Percentiles rank a stretch among this genome's conserved stretches.
These are phyloP conservation scores for Ahaetulla prasina DNA, from an alignment of 2,113 vertebrate genomes.

Conservation along the genomic window DNA sequence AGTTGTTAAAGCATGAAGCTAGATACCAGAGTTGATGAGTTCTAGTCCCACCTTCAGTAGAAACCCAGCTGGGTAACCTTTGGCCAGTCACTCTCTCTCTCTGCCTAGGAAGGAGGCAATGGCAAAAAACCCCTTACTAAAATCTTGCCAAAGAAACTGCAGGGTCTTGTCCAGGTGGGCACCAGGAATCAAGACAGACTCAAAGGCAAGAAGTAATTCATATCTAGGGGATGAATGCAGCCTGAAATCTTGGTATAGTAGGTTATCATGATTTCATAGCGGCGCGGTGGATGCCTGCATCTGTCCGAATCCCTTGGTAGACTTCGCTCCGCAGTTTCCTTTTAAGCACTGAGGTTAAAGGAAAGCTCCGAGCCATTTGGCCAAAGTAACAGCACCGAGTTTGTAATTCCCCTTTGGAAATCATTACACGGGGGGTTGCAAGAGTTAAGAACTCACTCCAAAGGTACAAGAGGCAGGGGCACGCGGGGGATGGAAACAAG, in stretches of 20 bases:
- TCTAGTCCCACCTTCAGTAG: not conserved
- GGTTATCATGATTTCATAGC: not conserved
- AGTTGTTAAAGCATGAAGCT: not conserved
- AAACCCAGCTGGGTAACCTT: not conserved
- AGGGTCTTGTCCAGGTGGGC: not conserved
- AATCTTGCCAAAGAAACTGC: not conserved
- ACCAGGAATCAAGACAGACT: not conserved
- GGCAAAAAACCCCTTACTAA: not conserved
- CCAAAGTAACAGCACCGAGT: rapidly evolving
- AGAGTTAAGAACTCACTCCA: rapidly evolving
- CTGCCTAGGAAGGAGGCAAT: not conserved
- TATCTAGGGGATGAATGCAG: not conserved
- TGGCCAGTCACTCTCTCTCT: not conserved
- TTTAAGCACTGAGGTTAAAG: rapidly evolving
- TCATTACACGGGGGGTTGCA: not conserved
- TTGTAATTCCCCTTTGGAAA: not conserved
- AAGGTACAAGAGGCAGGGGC: rapidly evolving
- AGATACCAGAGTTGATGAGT: not conserved
- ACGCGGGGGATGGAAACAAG: not conserved
- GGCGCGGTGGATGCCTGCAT: too few species aligned
- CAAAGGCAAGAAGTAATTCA: not conserved
- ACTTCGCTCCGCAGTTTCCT: not conserved
- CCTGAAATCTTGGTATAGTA: not conserved
- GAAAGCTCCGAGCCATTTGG: not conserved
- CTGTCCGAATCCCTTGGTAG: not conserved